Percentiles rank a stretch among this genome's conserved stretches.
Evolutionary conservation across 2,888 invertebrate genomes (phyloP).

Genomic region (Nymphalis polychloros): DNA sequence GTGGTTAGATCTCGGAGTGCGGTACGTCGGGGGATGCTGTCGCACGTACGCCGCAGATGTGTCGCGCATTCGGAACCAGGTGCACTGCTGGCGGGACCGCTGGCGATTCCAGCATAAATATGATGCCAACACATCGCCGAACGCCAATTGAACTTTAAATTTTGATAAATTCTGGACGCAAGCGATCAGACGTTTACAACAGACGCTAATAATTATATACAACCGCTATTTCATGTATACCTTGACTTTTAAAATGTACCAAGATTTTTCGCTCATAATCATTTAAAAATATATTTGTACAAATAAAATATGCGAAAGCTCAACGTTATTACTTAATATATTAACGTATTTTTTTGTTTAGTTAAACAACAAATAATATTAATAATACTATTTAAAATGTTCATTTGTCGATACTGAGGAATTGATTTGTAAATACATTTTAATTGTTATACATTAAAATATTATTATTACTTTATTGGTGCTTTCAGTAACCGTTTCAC

Average conservation of each 20-base stretch:
- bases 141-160: constrained; percentile 16
- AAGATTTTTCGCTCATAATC: too few relatives aligned
- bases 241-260: background rate
- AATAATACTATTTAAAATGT: too few relatives aligned
- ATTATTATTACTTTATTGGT: background rate
- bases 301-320: too few relatives aligned
- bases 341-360: too few relatives aligned
- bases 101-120: constrained; percentile 61
- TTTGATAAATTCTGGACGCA: background rate
- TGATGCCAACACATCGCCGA: constrained; percentile 10
- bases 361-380: too few relatives aligned
- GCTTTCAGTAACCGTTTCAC: background rate
- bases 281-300: too few relatives aligned
- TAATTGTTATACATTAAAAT: constrained; percentile 19
- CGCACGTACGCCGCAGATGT: constrained; percentile 92
- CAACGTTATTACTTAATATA: too few relatives aligned
- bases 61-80: constrained; percentile 85
- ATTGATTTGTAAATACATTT: constrained; percentile 28
- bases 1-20: constrained; percentile 91
- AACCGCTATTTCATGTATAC: background rate
- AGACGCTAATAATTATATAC: background rate
- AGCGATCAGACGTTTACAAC: background rate
- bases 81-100: constrained; percentile 76
- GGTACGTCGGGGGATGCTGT: constrained; percentile 96
- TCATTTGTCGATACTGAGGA: constrained; percentile 6